phyloP scores from a whole-genome alignment of 2,888 invertebrate genomes.

The Aricia artaxerxes region DNA sequence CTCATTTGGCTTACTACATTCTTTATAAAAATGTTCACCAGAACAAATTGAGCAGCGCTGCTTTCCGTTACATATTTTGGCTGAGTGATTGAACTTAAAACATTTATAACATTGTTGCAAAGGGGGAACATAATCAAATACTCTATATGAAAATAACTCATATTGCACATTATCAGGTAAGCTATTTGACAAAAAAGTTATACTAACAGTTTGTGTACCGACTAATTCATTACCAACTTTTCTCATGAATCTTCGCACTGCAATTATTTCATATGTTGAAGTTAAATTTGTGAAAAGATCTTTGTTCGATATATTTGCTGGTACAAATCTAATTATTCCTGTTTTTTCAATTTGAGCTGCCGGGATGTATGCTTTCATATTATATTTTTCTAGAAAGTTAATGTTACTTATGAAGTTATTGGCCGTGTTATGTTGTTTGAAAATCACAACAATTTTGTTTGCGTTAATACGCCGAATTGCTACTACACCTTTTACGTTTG shows the following conservation, averaged over 20 bases:
- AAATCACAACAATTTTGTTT: constrained; percentile 4
- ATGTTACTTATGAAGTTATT: background rate
- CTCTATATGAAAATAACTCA: too few species aligned
- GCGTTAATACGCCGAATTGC: background rate
- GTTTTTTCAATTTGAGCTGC: background rate
- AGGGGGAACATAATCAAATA: too few species aligned
- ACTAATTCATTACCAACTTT: too few species aligned
- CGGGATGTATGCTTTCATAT: constrained; percentile 27
- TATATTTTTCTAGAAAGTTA: background rate
- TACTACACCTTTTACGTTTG: too few species aligned
- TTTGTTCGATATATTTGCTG: too few species aligned
- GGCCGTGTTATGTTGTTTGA: background rate
- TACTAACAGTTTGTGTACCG: too few species aligned
- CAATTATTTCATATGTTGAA: too few species aligned
- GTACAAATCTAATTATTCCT: too few species aligned
- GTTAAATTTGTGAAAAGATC: too few species aligned
- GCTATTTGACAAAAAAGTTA: too few species aligned
- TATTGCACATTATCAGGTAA: too few species aligned
- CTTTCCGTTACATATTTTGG: background rate
- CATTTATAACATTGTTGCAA: background rate
- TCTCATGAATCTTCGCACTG: too few species aligned
- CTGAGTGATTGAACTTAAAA: background rate
- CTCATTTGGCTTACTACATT: constrained; percentile 32
- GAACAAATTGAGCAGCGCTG: background rate
- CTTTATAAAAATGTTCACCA: constrained; percentile 28